Conservation (phyloP, 2,888 invertebrate species). For the Drosophila setosimentum region DNA sequence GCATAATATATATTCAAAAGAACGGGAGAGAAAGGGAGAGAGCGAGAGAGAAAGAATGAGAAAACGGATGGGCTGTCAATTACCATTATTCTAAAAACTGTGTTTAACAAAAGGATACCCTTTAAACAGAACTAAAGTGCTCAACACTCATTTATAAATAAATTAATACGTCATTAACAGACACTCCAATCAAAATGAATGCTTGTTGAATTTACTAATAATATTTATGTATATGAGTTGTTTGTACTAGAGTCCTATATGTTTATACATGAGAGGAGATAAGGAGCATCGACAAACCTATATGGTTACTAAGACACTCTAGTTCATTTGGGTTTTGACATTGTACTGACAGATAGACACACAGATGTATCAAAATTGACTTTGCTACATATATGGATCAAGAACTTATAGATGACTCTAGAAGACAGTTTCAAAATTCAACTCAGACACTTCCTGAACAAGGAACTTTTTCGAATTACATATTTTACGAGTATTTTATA, state of each 20-base stretch:
- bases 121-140: background rate
- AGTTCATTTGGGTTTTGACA: too few species aligned
- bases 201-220: too few species aligned
- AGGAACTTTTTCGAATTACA: background rate
- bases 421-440: background rate
- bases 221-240: too few species aligned
- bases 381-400: background rate
- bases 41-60: background rate
- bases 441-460: background rate
- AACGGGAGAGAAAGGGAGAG: background rate
- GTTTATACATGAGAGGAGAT: too few species aligned
- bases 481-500: background rate
- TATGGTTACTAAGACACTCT: too few species aligned
- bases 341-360: too few species aligned
- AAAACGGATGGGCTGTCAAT: background rate
- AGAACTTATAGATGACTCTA: background rate
- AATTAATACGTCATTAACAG: too few species aligned
- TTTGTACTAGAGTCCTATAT: too few species aligned
- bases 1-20: constrained; percentile 28
- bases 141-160: background rate
- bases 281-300: too few species aligned
- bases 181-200: too few species aligned
- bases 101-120: constrained; percentile 12
- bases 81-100: constrained; percentile 8
- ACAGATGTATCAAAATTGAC: too few species aligned